Evolutionary conservation across 2,888 invertebrate genomes (phyloP).

Genomic region (Amiota communis): DNA sequence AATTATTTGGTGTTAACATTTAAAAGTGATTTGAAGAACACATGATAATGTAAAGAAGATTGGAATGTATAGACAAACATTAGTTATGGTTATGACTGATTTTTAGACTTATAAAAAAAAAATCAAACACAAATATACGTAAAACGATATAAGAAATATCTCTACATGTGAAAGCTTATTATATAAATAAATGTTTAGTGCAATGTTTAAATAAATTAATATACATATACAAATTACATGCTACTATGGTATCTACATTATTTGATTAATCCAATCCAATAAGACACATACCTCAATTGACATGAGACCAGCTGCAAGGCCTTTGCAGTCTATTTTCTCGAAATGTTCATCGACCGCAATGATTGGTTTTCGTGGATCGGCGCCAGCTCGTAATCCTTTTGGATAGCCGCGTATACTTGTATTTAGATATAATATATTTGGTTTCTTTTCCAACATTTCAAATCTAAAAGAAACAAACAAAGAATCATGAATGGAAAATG

Average conservation of each 20-base stretch:
- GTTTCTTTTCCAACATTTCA: constrained; percentile 77
- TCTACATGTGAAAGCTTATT: constrained; percentile 13
- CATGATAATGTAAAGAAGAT: not conserved
- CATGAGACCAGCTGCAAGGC: constrained; percentile 78
- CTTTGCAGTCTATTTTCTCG: constrained; percentile 80
- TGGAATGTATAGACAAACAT: not conserved
- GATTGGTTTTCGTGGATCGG: constrained; percentile 84
- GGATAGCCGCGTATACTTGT: constrained; percentile 88
- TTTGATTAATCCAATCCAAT: no score
- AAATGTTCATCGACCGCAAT: constrained; percentile 84
- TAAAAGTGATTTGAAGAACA: constrained; percentile 26
- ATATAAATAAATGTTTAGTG: constrained; percentile 25
- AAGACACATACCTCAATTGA: constrained; percentile 77
- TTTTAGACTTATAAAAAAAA: constrained; percentile 50
- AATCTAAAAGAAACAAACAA: constrained; percentile 71
- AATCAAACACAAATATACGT: not conserved
- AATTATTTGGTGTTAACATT: constrained; percentile 43
- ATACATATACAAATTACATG: not conserved
- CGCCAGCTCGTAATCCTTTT: constrained; percentile 86
- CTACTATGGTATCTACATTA: not conserved
- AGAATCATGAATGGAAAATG: not conserved
- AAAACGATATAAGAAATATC: constrained; percentile 10
- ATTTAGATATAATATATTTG: constrained; percentile 89
- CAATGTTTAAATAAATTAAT: constrained; percentile 8
- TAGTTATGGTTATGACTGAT: constrained; percentile 45